phyloP scores from a whole-genome alignment of 2,113 vertebrate genomes.

The Calypte anna region DNA sequence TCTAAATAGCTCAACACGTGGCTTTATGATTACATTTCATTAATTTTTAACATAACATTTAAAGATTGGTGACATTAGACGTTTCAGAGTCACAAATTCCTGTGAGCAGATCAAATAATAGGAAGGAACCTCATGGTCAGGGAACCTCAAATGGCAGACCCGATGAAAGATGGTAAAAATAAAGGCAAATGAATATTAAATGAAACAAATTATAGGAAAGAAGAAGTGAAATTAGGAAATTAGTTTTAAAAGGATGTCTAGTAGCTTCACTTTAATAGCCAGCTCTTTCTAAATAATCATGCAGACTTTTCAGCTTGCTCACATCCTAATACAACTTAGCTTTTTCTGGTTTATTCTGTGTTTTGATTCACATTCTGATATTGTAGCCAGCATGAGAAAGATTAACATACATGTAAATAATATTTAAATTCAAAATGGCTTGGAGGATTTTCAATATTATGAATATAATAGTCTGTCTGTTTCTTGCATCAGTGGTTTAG shows the following conservation, averaged over 20 bases:
- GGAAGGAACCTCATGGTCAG: not conserved
- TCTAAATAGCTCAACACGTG: not conserved
- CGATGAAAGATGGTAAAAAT: conserved; percentile 22
- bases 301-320: not conserved
- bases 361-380: not conserved
- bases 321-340: not conserved
- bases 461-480: not conserved
- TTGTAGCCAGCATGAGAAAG: not conserved
- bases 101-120: not conserved
- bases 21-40: not conserved
- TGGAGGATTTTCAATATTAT: not conserved
- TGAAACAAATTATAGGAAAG: not conserved
- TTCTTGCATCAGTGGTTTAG: not conserved
- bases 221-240: conserved; percentile 43
- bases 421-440: not conserved
- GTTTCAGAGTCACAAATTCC: not conserved
- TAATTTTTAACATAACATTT: not conserved
- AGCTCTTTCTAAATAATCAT: not conserved
- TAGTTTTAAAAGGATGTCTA: conserved; percentile 8
- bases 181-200: conserved; percentile 42
- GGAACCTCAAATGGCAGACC: not conserved
- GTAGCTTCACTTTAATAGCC: conserved; percentile 5
- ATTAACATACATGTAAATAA: conserved; percentile 8
- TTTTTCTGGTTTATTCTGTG: not conserved
- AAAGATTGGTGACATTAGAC: not conserved